Percentiles rank a stretch among this genome's conserved stretches.
These are phyloP conservation scores for Pogona vitticeps DNA, from an alignment of 2,113 vertebrate species.

Conservation along the genomic window DNA sequence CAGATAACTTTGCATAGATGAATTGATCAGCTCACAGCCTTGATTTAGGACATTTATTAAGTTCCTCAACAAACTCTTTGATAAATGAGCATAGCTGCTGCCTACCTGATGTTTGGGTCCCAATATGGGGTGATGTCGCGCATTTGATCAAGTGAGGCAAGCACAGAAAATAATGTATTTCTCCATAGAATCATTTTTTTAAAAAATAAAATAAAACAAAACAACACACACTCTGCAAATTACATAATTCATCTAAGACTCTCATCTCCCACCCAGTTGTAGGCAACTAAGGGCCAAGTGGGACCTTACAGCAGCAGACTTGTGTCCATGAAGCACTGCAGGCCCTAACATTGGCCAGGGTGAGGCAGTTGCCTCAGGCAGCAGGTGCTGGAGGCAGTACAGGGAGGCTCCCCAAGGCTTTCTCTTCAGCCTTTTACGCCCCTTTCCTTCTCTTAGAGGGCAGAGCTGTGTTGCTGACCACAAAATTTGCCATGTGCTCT, in stretches of 20 bases:
- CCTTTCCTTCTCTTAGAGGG: neutral
- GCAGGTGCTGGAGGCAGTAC: neutral
- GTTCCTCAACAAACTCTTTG: neutral
- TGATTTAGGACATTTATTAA: slow-evolving; percentile 12
- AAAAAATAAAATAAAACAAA: too few relatives aligned
- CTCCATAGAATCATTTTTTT: neutral
- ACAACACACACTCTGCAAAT: neutral
- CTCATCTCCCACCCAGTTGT: neutral
- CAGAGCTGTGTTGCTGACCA: neutral
- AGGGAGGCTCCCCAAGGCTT: neutral
- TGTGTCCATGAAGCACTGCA: neutral
- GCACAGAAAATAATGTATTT: neutral
- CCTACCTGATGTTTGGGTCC: slow-evolving; percentile 7
- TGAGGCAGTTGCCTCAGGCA: neutral
- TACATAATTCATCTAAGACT: neutral
- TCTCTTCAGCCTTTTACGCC: neutral
- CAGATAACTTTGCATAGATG: slow-evolving; percentile 19
- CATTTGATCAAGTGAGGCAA: neutral
- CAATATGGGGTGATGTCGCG: neutral
- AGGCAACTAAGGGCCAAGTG: neutral
- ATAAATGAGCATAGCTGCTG: neutral
- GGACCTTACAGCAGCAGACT: neutral
- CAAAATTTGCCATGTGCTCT: too few relatives aligned
- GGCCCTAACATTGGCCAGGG: too few relatives aligned
- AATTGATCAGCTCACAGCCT: neutral